Base-by-base conservation (phyloP, 2,113 vertebrate species). In the Prietella phreatophila region DNA sequence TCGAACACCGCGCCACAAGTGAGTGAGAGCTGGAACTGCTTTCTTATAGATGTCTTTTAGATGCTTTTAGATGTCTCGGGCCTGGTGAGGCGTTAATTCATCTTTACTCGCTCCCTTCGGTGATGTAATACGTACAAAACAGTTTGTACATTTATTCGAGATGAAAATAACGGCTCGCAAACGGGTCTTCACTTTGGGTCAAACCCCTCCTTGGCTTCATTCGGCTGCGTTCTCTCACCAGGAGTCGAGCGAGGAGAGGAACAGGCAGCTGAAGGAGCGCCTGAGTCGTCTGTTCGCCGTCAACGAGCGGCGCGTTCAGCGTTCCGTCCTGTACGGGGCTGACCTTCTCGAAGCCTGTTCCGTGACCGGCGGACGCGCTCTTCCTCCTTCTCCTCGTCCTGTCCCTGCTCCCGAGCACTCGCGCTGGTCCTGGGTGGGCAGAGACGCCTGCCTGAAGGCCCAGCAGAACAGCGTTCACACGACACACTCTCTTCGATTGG, bases 161-260 rank as follows among this genome's bases (percentile, higher is more conserved):
- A 58, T 19, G 19, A 19, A 17, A 58, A 17, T 19, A 7, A 22
- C 5, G 19, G 5, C 58, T n/a, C 17, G 10, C 39, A n/a, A n/a
- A 63, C 61, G 3, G 33, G 19, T 73, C 33, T 19, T 67, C 11
- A 14, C 39, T 76, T 79, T 5, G 7, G 9, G 14, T 69, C 65
- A 33, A 17, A 17, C n/a, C n/a, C 3, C 25, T n/a, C 25, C 0
- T 39, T 17, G 5, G 42, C 42, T 47, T 6, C 14, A 61, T 10
- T 25, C 3, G 17, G 17, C 60, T 1, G 88, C 56, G 89, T 56
- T 91, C n/a, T 91, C 85, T 84, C 56, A 61, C 22, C 92, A 98
- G 97, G 96, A 96, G 90, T 95, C 96, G 0, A 95, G 92, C 0
- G 98, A 99, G 91, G 97, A 99, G 88, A 97, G 96, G 93, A 95